Evolutionary conservation across 2,888 invertebrate species (phyloP), one percentile per base, ranked within the genome.

Genomic region (Fabriciana adippe): DNA sequence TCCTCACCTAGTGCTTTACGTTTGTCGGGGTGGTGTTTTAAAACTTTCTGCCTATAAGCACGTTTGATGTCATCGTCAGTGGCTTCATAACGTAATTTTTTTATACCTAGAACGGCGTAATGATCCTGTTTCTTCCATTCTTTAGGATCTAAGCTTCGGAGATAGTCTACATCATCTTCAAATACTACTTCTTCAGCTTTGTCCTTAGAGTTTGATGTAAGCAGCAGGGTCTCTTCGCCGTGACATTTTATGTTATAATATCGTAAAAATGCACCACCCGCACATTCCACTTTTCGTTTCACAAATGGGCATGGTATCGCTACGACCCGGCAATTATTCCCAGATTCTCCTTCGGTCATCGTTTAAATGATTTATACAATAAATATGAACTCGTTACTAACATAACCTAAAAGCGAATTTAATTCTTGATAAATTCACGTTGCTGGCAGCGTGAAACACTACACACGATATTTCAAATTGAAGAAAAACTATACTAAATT

Each of bases 101-200:
- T 95, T 78, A 99, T 94, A 62, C 99, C 99, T 70, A 99, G 92
- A 16, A 99, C 98, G 50, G 96, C 96, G 88, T 99, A 99, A 87
- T 99, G 99, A 88, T 99, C 99, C 90, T 99, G 99, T 79, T 97
- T 95, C 93, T 99, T 99, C 99, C 99, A 99, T 80, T 98, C 97
- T 86, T 97, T 98, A 3, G 99, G 99, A 89, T 99, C 97, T 73
- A 99, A 92, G 70, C 97, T 97, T 74, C 97, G 94, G 72, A 99
- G 93, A 85, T 97, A 97, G 67, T 95, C 94, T 11, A 97, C 94
- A 87, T 98, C 96, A 76, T 96, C 96, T 72, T 96, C 90, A 71
- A 93, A 92, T 53, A 86, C 82, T 18, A 89, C 84, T 78, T 92
- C 92, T 68, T 90, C 88, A 6, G 88, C 81, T 74, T 93, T 91